Evolutionary conservation across 1,140 invertebrate genomes (phyloP).

Genomic region (Drosophila triauraria): DNA sequence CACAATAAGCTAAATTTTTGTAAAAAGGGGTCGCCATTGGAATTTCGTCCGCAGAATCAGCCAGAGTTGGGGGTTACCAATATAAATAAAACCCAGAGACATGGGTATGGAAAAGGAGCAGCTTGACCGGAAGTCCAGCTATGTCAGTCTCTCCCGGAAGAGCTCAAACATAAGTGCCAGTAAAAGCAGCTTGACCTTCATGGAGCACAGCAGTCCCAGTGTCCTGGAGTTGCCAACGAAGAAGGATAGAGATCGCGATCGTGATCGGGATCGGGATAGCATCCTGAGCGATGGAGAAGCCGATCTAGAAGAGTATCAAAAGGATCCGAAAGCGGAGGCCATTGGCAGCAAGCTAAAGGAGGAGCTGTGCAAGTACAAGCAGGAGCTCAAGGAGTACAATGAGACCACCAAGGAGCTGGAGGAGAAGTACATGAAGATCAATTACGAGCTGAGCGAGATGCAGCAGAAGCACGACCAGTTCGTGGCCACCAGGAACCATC

Average conservation of each 20-base stretch:
- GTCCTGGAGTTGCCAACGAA: not conserved
- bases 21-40: conserved; percentile 20
- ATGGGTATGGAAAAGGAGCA: conserved; percentile 48
- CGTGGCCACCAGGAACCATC: conserved; percentile 25
- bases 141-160: conserved; percentile 16
- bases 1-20: conserved; percentile 59
- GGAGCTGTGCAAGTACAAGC: conserved; percentile 74
- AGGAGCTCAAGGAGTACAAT: conserved; percentile 78
- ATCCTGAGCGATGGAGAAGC: conserved; percentile 8
- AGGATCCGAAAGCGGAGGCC: conserved; percentile 31
- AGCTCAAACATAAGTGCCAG: conserved; percentile 12
- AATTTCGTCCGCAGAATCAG: conserved; percentile 6
- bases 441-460: conserved; percentile 74
- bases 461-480: conserved; percentile 74
- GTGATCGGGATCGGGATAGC: not conserved
- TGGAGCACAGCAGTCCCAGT: conserved; percentile 9
- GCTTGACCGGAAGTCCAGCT: conserved; percentile 35
- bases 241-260: not conserved
- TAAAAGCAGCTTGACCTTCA: conserved; percentile 9
- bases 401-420: conserved; percentile 77
- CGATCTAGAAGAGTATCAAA: conserved; percentile 6
- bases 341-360: conserved; percentile 71
- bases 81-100: too few species aligned
- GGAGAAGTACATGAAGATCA: conserved; percentile 80
- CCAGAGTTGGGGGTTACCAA: not conserved